Evolutionary conservation across 2,888 invertebrate species (phyloP), one percentile per base, ranked within the genome.

Genomic region (Drosophila colorata): DNA sequence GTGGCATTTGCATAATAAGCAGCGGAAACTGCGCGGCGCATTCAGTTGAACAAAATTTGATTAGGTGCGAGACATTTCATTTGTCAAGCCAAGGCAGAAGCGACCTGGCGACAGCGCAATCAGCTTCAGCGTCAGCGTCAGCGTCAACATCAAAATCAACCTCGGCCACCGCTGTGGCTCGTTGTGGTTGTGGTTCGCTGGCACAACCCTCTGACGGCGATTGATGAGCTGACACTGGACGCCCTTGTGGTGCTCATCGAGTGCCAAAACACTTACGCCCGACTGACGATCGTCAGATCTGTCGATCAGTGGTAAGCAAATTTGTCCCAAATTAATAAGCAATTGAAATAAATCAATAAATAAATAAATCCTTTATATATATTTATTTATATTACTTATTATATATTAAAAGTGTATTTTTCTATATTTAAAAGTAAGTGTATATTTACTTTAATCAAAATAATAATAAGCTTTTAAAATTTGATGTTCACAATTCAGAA

Each of bases 1-100:
- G 20, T 58, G 69, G 28, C 81, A 81, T 83, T 83, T 83, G 86
- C 83, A 83, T 83, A 83, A 82, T 78, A 78, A 75, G 79, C 79
- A 59, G 23, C 69, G 83, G 73, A 66, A 80, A 69, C 80, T 71
- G 75, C 58, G 76, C 59, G 73, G 80, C 85, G 74, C 86, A 80
- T 80, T 83, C 82, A 83, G 71, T 73, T 82, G 82, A 59, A 83
- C 69, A 73, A 80, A 83, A 83, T 83, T 83, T 83, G 83, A 83
- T 83, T 83, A 86, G 83, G 86, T 83, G 83, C 83, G 80, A 85
- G 71, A 68, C 86, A 73, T 83, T 80, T 80, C 75, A 74, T 74
- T 74, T 74, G 82, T 85, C 86, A 85, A 69, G 66, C 74, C 55
- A 49, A 60, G 33, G 65, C 20, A 60, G 60, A 63, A 52, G 55